Base-by-base conservation (phyloP, 2,888 invertebrate genomes). In the Drosophila nr. perissopoda region DNA sequence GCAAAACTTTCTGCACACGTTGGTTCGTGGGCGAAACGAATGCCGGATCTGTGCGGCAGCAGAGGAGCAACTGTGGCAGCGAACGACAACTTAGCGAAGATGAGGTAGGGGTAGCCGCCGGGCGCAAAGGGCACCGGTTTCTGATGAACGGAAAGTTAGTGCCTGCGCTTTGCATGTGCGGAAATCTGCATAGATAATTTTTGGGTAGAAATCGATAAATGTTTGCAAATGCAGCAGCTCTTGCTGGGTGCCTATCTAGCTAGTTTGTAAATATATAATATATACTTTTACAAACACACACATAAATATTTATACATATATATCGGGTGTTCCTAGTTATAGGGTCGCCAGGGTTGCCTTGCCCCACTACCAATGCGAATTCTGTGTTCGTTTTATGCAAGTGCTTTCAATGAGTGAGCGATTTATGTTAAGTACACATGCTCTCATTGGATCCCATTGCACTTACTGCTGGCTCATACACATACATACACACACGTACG, bases 401-500 rank as follows among this genome's bases (percentile, higher is more conserved):
- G 79, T 86, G 85, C 79, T 84, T 86, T 86, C 89, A 89, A 86
- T 86, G 89, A 86, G 85, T 86, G 85, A 86, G 85, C 85, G 89
- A 86, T 86, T 86, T 86, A 86, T 86, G 85, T 86, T 86, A 85
- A 89, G 85, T 89, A 89, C 89, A 87, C 89, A 89, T 84, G 89
- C 88, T 86, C 87, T 88, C 84, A 85, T 85, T 87, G 84, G 89
- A 80, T 86, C 88, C 81, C 83, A 76, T 74, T 80, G 79, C 79
- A 83, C 70, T 76, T 67, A 76, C 70, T 34, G 25, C 62, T 42
- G 36, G n/a, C 61, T 61, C 38, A 64, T 60, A 51, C 59, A 54
- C 40, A 48, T 42, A 53, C 46, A 27, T 25, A 60, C 56, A 66
- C 51, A 73, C 34, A 25, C 46, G 21, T n/a, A 16, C 31, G 53